Percentiles rank a stretch among this genome's conserved stretches.
These are phyloP conservation scores for Ptychoptera albimana DNA, from an alignment of 2,888 invertebrate genomes.

Conservation along the genomic window DNA sequence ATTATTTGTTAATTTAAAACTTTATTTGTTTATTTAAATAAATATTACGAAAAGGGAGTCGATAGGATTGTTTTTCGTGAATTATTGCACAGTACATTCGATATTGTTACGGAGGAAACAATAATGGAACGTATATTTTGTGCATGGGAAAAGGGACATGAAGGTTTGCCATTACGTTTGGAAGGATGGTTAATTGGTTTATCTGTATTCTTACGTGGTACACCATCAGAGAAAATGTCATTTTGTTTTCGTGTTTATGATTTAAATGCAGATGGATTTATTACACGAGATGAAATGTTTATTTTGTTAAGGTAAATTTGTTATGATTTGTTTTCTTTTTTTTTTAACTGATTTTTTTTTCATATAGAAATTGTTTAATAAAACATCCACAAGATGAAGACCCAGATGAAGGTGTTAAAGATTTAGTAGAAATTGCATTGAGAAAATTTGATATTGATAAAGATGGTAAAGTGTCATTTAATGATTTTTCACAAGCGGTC, in stretches of 20 bases:
- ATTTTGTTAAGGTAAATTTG: conserved; percentile 38
- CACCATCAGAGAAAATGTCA: conserved; percentile 45
- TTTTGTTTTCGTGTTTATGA: conserved; percentile 69
- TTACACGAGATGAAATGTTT: conserved; percentile 73
- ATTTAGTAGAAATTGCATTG: conserved; percentile 60
- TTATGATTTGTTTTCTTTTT: conserved; percentile 29
- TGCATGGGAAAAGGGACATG: conserved; percentile 64
- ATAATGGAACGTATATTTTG: conserved; percentile 63
- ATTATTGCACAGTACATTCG: conserved; percentile 58
- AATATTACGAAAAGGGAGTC: conserved; percentile 47
- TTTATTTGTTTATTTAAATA: too few relatives aligned
- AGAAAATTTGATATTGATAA: conserved; percentile 66
- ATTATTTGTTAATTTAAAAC: too few relatives aligned
- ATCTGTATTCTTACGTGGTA: conserved; percentile 57
- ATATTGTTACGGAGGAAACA: conserved; percentile 64
- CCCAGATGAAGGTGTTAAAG: conserved; percentile 72
- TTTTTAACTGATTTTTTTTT: conserved; percentile 1
- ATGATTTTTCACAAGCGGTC: conserved; percentile 56
- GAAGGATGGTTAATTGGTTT: conserved; percentile 55
- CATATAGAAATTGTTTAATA: conserved; percentile 44
- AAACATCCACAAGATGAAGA: conserved; percentile 73
- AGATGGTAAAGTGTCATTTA: conserved; percentile 55
- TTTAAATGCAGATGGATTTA: conserved; percentile 61
- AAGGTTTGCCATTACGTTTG: conserved; percentile 36
- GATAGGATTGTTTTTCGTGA: conserved; percentile 59